phyloP scores from a whole-genome alignment of 2,113 vertebrate species.

The Eulacestoma nigropectus region DNA sequence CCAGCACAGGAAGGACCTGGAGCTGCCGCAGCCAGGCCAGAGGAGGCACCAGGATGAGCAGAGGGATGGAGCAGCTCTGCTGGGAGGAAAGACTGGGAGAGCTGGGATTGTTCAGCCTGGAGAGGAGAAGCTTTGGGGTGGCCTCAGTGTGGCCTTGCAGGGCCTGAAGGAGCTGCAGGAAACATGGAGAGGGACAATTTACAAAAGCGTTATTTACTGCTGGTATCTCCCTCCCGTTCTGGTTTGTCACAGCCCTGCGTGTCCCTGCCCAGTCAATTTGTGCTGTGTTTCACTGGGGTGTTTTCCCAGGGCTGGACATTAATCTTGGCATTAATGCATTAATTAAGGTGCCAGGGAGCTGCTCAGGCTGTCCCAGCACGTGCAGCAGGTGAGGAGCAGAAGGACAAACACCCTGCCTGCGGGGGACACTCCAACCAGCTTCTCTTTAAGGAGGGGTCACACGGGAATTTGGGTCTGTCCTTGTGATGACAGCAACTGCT shows the following conservation, averaged over 20 bases:
- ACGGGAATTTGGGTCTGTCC: background rate
- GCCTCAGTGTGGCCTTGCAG: fast-evolving
- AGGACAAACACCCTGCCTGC: background rate
- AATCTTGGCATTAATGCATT: no score
- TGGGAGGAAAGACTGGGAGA: background rate
- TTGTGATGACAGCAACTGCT: background rate
- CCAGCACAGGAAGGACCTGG: background rate
- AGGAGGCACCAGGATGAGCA: background rate
- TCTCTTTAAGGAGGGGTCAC: fast-evolving
- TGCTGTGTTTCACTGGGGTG: background rate
- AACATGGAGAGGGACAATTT: background rate
- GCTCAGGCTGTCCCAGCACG: fast-evolving
- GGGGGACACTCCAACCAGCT: fast-evolving
- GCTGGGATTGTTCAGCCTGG: background rate
- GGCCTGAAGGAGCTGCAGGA: background rate
- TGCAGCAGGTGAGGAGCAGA: background rate
- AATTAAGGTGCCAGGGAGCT: background rate
- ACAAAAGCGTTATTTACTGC: background rate
- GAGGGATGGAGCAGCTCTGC: background rate
- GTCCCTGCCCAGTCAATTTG: background rate
- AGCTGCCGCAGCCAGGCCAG: background rate
- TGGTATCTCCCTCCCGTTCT: background rate
- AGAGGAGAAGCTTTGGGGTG: background rate
- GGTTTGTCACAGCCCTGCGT: background rate
- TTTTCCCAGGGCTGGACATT: background rate